Conservation (phyloP, 2,888 invertebrate genomes). For the Epirrita christyi region DNA sequence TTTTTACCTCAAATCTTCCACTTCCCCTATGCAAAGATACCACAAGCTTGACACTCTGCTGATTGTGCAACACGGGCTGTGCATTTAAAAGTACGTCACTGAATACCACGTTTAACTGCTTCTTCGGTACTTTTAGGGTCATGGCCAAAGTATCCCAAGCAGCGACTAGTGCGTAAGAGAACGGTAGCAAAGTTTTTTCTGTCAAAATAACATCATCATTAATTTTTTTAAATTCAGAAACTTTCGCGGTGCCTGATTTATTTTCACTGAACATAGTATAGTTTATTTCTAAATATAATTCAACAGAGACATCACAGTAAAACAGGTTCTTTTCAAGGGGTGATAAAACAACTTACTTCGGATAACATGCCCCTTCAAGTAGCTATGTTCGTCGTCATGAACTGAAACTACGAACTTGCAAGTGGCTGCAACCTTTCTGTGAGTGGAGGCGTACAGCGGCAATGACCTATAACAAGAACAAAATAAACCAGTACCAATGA, state of each 20-base stretch:
- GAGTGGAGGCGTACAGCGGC: not conserved
- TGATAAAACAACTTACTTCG: not conserved
- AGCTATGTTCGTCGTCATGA: constrained; percentile 15
- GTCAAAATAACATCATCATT: not conserved
- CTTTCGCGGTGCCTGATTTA: too few relatives aligned
- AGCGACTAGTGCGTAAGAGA: constrained; percentile 88
- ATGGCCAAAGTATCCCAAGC: constrained; percentile 89
- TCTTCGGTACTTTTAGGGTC: constrained; percentile 77
- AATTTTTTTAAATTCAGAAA: too few relatives aligned
- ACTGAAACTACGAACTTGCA: constrained; percentile 6
- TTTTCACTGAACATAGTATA: too few relatives aligned
- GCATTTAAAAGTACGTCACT: constrained; percentile 85
- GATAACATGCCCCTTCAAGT: constrained; percentile 13
- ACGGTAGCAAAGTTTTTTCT: constrained; percentile 89
- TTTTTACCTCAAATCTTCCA: constrained; percentile 81
- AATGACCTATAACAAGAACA: not conserved
- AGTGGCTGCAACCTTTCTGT: not conserved
- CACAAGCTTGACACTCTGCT: constrained; percentile 78
- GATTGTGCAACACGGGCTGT: constrained; percentile 82
- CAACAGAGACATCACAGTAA: too few relatives aligned
- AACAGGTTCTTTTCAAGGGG: too few relatives aligned
- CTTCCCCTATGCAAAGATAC: constrained; percentile 85
- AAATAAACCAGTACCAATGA: too few relatives aligned
- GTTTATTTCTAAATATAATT: too few relatives aligned
- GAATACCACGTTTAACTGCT: constrained; percentile 87